Base-by-base conservation (phyloP, 2,797 vertebrate species). In the Thamnophis elegans region DNA sequence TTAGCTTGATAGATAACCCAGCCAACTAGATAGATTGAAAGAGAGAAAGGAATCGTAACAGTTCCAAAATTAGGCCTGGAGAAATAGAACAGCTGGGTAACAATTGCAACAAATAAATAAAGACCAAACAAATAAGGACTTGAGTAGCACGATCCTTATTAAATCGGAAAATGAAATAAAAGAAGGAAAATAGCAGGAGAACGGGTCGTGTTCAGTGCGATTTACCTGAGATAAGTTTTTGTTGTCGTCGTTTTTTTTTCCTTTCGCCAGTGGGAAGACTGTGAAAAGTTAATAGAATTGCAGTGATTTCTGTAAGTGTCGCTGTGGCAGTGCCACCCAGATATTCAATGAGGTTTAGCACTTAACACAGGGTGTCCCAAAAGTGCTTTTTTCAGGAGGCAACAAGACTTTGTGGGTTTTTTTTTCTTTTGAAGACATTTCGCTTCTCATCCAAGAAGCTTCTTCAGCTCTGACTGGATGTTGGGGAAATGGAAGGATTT, bases 21-120 rank as follows among this genome's bases (percentile, higher is more conserved):
- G 36, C 59, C 88, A 87, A 32, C 58, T 12, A 32, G 32, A 58
- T 59, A 53, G 58, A 89, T 53, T 36, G 58, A 89, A 8, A 42
- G 51, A 1, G 53, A 73, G 85, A 90, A 78, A 58, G 51, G 36
- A 78, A 59, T 58, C 28, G 36, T 90, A 11, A 42, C 25, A 51
- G 32, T 87, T 51, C 58, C 59, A 51, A 59, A 91, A 91, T 47
- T 56, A 91, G 88, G 73, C 92, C 68, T 85, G 12, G 85, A 26
- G 53, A 59, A 91, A 51, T 51, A 89, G 58, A 91, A n/a, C 51
- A 93, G 90, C 89, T 85, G 59, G 51, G 20, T 59, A 85, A 62
- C 18, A 86, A 25, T 68, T 86, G 51, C 12, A 59, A 54, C 14
- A 91, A 91, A n/a, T 90, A 89, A 90, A 90, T 87, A 68, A 89